Conservation (phyloP, 1,140 invertebrate species). For the Trichomalopsis sarcophagae region DNA sequence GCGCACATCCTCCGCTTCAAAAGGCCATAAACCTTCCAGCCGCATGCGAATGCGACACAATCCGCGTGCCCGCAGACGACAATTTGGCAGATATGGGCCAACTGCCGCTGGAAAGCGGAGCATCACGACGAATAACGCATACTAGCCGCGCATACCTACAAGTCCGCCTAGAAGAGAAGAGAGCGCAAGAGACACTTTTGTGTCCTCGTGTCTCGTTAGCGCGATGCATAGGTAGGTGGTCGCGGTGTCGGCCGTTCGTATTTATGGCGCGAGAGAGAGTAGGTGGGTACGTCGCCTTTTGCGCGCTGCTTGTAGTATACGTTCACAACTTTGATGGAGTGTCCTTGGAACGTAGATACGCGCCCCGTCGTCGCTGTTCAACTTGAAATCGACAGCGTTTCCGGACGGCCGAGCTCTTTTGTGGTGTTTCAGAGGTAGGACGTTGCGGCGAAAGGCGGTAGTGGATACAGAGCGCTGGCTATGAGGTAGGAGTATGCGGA, state of each 20-base stretch:
- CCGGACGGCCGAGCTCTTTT: not conserved
- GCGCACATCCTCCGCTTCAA: not conserved
- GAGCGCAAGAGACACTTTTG: not conserved
- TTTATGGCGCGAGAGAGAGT: not conserved
- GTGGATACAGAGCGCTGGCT: no score
- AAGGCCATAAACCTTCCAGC: not conserved
- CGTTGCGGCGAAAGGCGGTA: not conserved
- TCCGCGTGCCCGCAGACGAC: not conserved
- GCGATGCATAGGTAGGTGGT: slow-evolving; percentile 15
- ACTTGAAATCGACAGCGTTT: not conserved
- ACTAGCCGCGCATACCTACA: no score
- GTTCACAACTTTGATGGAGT: not conserved
- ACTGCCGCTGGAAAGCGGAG: slow-evolving; percentile 7
- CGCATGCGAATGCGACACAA: not conserved
- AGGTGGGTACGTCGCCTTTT: not conserved
- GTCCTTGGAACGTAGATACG: not conserved
- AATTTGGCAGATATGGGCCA: slow-evolving; percentile 39
- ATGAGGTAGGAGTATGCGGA: not conserved
- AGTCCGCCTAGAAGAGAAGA: not conserved
- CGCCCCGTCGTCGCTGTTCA: not conserved
- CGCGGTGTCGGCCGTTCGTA: not conserved
- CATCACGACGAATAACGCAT: not conserved
- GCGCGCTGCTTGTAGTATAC: no score
- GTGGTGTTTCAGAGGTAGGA: not conserved
- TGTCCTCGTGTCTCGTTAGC: slow-evolving; percentile 19